Percentiles rank a stretch among this genome's conserved stretches.
Conservation (phyloP, 2,113 vertebrate species). For the Leiothrix lutea region DNA sequence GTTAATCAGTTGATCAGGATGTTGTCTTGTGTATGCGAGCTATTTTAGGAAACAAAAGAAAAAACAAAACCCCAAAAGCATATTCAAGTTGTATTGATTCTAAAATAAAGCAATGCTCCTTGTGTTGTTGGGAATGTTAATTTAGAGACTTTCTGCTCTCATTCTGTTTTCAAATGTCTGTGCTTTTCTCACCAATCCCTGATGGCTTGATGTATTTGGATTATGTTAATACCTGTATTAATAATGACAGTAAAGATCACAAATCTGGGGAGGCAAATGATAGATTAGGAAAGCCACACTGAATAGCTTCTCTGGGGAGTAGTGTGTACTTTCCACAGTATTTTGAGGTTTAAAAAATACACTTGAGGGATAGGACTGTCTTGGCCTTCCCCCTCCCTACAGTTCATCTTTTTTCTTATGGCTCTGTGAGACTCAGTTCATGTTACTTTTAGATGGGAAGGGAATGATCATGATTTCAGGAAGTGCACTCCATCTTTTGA, state of each 20-base stretch:
- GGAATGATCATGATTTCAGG: neutral
- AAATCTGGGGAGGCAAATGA: neutral
- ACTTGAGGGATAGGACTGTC: neutral
- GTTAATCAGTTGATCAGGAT: slow-evolving; percentile 36
- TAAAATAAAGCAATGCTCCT: neutral
- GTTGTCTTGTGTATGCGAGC: neutral
- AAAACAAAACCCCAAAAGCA: neutral
- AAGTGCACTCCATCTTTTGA: neutral
- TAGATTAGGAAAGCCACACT: neutral
- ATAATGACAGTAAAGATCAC: neutral
- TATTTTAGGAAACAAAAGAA: slow-evolving; percentile 41
- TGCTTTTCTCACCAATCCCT: neutral
- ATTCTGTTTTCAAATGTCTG: neutral
- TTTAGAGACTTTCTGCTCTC: neutral
- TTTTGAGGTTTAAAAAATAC: neutral
- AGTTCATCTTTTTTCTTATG: neutral
- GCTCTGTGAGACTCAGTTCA: neutral
- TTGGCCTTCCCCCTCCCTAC: neutral
- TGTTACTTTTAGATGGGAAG: neutral
- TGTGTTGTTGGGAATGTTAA: neutral
- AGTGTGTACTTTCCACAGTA: neutral
- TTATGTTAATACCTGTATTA: neutral
- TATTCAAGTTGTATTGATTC: neutral
- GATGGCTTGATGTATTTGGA: neutral
- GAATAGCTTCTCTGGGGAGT: neutral